These are phyloP conservation scores for Eupithecia exiguata DNA, from an alignment of 2,888 invertebrate genomes.

Conservation along the genomic window DNA sequence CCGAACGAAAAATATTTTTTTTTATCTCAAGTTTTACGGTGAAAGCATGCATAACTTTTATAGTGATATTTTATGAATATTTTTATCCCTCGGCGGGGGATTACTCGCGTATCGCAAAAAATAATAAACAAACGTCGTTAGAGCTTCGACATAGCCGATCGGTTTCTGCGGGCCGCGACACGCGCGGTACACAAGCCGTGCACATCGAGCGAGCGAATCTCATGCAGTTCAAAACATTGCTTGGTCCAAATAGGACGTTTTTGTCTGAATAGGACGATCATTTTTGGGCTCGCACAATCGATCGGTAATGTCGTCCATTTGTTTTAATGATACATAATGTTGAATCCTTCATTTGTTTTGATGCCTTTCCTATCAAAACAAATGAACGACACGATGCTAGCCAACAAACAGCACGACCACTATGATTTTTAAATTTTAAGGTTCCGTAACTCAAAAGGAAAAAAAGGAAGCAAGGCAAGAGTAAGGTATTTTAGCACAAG, in stretches of 20 bases:
- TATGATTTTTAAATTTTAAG: too few relatives aligned
- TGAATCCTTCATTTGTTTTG: neutral
- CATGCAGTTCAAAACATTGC: neutral
- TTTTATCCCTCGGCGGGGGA: constrained; percentile 31
- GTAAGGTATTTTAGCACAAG: too few relatives aligned
- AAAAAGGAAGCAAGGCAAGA: too few relatives aligned
- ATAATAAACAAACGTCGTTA: constrained; percentile 41
- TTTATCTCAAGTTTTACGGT: constrained; percentile 23
- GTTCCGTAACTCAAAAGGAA: too few relatives aligned
- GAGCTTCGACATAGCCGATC: constrained; percentile 36
- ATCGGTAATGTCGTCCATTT: neutral
- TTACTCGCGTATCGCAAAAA: constrained; percentile 36
- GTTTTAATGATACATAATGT: neutral
- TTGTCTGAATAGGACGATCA: neutral
- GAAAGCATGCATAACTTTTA: constrained; percentile 32
- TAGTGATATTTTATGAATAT: constrained; percentile 34
- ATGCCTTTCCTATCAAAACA: neutral
- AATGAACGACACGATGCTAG: too few relatives aligned
- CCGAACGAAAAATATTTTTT: constrained; percentile 13
- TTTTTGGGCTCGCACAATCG: neutral
- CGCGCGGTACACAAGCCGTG: too few relatives aligned
- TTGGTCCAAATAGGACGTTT: neutral
- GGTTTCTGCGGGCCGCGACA: constrained; percentile 20
- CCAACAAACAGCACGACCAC: too few relatives aligned
- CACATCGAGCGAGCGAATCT: too few relatives aligned